These are phyloP conservation scores for Stenopsyche tienmushanensis DNA, from an alignment of 1,140 invertebrate genomes.

Conservation along the genomic window DNA sequence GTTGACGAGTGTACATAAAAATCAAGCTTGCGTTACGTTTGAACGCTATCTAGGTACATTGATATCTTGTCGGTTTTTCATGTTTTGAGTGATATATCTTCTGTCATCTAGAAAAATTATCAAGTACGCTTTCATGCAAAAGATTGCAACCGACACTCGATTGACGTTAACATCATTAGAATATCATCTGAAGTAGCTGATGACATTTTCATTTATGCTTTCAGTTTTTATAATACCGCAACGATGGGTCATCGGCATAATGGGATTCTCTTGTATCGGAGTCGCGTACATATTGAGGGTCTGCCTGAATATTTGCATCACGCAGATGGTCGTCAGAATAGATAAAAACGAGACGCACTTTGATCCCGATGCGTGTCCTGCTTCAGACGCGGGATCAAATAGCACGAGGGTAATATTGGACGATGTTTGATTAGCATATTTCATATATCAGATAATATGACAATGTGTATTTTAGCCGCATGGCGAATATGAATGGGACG, in stretches of 20 bases:
- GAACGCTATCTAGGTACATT: too few relatives aligned
- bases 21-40: too few relatives aligned
- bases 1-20: too few relatives aligned
- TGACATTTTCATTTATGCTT: too few relatives aligned
- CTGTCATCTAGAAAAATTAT: too few relatives aligned
- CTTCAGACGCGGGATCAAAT: not conserved
- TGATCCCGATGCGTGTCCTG: not conserved
- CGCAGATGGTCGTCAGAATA: conserved; percentile 67
- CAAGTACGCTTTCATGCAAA: too few relatives aligned
- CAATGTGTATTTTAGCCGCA: not conserved
- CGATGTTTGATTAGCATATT: not conserved
- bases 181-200: too few relatives aligned
- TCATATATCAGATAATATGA: not conserved
- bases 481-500: conserved; percentile 62
- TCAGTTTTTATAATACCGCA: conserved; percentile 54
- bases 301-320: conserved; percentile 86
- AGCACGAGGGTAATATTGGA: not conserved
- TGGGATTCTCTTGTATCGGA: conserved; percentile 82
- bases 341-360: not conserved
- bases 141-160: too few relatives aligned
- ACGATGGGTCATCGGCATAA: conserved; percentile 74
- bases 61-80: too few relatives aligned
- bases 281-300: conserved; percentile 89
- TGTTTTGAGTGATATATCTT: too few relatives aligned
- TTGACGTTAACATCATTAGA: too few relatives aligned